Evolutionary conservation across 1,140 invertebrate species (phyloP), one percentile per base, ranked within the genome.

Genomic region (Drepana arcuata): DNA sequence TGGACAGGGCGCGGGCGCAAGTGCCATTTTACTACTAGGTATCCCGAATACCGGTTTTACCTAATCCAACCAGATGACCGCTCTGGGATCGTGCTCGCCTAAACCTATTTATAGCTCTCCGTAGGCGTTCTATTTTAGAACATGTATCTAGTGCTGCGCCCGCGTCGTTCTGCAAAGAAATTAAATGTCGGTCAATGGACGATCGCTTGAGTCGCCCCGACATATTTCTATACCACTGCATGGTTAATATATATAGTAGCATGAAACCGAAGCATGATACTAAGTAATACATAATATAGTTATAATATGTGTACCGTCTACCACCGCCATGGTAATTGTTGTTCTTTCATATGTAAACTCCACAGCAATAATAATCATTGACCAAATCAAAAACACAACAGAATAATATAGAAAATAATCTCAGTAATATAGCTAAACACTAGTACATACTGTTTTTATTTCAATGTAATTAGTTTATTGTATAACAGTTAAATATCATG

Each of bases 111-210:
- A 48, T 61, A 58, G 48, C 58, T 38, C 39, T 48, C 41, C 50
- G 58, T 59, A 62, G 55, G 47, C 49, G 58, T 55, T 75, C 73
- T 81, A 78, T 78, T 77, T 74, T 55, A 36, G 54, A 47, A 51
- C n/a, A 47, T 35, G 39, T 44, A 38, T 39, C 29, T 34, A 31
- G 53, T 50, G 48, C 56, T 69, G 70, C 77, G 73, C 71, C 67
- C 71, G 71, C 65, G 73, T 65, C 60, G 50, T 48, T 57, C 42
- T 32, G 36, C 34, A 49, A 58, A 58, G 30, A 58, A 44, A 40
- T 55, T 49, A 60, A 37, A 69, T 66, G 59, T 75, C 72, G 69
- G 72, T 73, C 71, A 71, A 41, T 45, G 57, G 66, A 51, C 56
- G 46, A 61, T 50, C 33, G 34, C 38, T 34, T 10, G 4, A 51